These are phyloP conservation scores for Ferrisia virgata DNA, from an alignment of 2,888 invertebrate genomes.

Conservation along the genomic window DNA sequence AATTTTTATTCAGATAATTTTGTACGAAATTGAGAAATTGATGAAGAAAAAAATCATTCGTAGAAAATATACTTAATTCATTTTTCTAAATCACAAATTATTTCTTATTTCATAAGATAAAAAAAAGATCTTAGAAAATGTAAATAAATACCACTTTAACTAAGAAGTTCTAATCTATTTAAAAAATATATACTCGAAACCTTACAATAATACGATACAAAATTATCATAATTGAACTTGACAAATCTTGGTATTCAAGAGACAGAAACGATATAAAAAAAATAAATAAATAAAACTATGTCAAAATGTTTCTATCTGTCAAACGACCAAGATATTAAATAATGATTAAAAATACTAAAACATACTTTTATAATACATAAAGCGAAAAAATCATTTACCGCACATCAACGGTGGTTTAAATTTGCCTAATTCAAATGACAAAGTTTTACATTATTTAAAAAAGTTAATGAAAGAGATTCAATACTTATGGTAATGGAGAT, in stretches of 20 bases:
- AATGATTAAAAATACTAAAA: constrained; percentile 26
- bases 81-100: constrained; percentile 33
- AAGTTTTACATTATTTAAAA: constrained; percentile 10
- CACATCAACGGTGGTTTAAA: not conserved
- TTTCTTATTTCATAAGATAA: not conserved
- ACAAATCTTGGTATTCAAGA: constrained; percentile 43
- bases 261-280: constrained; percentile 40
- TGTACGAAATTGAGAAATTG: not conserved
- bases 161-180: not conserved
- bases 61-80: constrained; percentile 23
- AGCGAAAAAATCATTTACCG: not conserved
- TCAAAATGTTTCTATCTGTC: constrained; percentile 39
- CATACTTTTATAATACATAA: constrained; percentile 22
- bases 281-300: constrained; percentile 36
- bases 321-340: constrained; percentile 29
- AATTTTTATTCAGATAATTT: constrained; percentile 27
- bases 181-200: not conserved
- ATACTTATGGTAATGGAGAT: constrained; percentile 28
- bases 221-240: constrained; percentile 11
- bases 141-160: constrained; percentile 17
- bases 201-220: constrained; percentile 19
- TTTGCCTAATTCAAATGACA: constrained; percentile 19
- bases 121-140: not conserved
- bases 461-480: constrained; percentile 17
- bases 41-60: constrained; percentile 23